Base-by-base conservation (phyloP, 2,113 vertebrate genomes). In the Psittacula cyanocephala region DNA sequence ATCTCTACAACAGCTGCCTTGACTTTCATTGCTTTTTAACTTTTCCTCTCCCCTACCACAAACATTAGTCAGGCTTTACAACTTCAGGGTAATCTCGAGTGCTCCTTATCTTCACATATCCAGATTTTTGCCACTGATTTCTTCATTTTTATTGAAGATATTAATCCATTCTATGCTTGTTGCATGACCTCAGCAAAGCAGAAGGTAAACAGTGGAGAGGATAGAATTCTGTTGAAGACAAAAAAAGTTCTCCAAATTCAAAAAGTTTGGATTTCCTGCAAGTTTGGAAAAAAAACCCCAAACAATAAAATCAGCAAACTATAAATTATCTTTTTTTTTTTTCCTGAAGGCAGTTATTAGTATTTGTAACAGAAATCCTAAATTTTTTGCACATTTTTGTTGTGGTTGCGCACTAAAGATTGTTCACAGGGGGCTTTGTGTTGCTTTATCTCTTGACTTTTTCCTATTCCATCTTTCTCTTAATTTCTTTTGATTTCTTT, bases 21-120 rank as follows among this genome's bases (percentile, higher is more conserved):
- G 85, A 91, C 81, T 97, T 96, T 67, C 89, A 43, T 89, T 81
- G 81, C 31, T 8, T 91, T 87, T 92, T 95, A 89, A 79, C 71
- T 94, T 95, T 89, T 94, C 44, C 72, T 95, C 62, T 85, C 81
- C 67, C 71, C 62, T 87, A 41, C n/a, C 18, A 60, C 80, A 93
- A 93, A 63, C 80, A 76, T 57, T 85, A 59, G 5, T 95, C 55
- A 88, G n/a, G 52, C 24, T 88, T 96, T 96, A 91, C 15, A 52
- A 14, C 88, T 69, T 77, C 37, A 77, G 52, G 17, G 7, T 91
- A 95, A 94, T 91, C 84, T 28, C 2, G 0, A 82, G 7, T 8
- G 12, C 37, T 67, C 31, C 64, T 95, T 91, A 76, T 95, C 87
- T 80, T 91, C 59, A 35, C 3, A 1, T 81, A 81, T 64, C 33